phyloP scores from a whole-genome alignment of 2,888 invertebrate genomes.

The Pediacus dermestoides region DNA sequence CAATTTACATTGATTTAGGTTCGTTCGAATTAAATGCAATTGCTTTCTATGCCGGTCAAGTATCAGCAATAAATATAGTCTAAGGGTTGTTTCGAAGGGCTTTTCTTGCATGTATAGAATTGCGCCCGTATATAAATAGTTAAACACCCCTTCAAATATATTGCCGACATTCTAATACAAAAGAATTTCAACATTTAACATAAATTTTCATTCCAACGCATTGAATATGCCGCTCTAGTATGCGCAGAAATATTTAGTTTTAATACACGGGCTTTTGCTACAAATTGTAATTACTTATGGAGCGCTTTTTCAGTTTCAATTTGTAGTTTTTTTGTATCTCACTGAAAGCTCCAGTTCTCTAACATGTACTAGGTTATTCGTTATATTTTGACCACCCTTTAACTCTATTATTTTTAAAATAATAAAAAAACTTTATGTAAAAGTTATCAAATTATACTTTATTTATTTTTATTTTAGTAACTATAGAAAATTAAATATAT shows the following conservation, averaged over 20 bases:
- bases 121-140: conserved; percentile 21
- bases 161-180: conserved; percentile 2
- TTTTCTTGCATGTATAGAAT: conserved; percentile 30
- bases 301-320: too few species aligned
- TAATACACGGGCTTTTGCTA: background rate
- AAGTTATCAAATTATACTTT: too few species aligned
- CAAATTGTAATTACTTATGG: too few species aligned
- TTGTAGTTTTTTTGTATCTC: too few species aligned
- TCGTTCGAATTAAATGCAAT: conserved; percentile 33
- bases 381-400: too few species aligned
- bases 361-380: too few species aligned
- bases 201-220: conserved; percentile 3
- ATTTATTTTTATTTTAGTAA: too few species aligned
- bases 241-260: too few species aligned
- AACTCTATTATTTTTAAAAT: too few species aligned
- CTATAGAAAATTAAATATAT: too few species aligned
- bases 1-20: conserved; percentile 26
- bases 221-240: conserved; percentile 4
- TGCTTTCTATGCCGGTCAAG: conserved; percentile 39
- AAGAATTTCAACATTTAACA: conserved; percentile 3
- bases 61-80: conserved; percentile 37
- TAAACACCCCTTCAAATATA: conserved; percentile 10
- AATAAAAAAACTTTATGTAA: too few species aligned
- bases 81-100: conserved; percentile 16
- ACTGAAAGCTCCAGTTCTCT: too few species aligned